A percentile compares a stretch with the other conserved stretches of the same genome.
These are phyloP conservation scores for Pseudochaenichthys georgianus DNA, from an alignment of 2,797 vertebrate species.

Conservation along the genomic window DNA sequence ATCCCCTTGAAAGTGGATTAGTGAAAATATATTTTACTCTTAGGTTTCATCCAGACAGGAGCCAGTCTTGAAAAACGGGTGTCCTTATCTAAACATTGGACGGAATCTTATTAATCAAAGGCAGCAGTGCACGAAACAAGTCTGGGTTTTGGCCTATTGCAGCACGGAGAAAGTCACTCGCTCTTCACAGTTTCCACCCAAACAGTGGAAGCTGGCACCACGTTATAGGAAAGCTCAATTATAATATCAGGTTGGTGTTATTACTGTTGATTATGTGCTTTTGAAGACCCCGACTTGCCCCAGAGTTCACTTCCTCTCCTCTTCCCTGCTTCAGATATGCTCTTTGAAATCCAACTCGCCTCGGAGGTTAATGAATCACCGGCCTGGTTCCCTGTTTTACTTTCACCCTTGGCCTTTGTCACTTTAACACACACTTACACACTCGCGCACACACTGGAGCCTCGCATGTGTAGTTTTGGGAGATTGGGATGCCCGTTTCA, in stretches of 20 bases:
- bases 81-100: slow-evolving; percentile 78
- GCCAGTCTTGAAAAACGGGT: slow-evolving; percentile 59
- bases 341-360: slow-evolving; percentile 75
- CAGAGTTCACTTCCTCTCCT: slow-evolving; percentile 76
- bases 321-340: slow-evolving; percentile 41
- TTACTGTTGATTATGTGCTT: slow-evolving; percentile 85
- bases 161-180: slow-evolving; percentile 55
- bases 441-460: background rate
- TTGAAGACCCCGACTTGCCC: slow-evolving; percentile 75
- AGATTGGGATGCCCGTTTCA: slow-evolving; percentile 20
- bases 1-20: slow-evolving; percentile 78
- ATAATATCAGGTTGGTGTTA: slow-evolving; percentile 85
- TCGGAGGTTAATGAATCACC: slow-evolving; percentile 72
- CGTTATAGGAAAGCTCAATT: slow-evolving; percentile 78
- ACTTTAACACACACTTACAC: slow-evolving; percentile 31
- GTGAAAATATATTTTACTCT: slow-evolving; percentile 74
- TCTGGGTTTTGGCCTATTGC: slow-evolving; percentile 57
- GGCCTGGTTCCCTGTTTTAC: slow-evolving; percentile 54
- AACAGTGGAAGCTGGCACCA: slow-evolving; percentile 77
- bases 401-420: slow-evolving; percentile 62
- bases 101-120: slow-evolving; percentile 77
- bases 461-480: background rate
- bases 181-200: slow-evolving; percentile 77
- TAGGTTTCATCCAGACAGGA: slow-evolving; percentile 74
- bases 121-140: slow-evolving; percentile 70